A percentile compares a stretch with the other conserved stretches of the same genome.
phyloP scores from a whole-genome alignment of 1,140 invertebrate genomes.

The Venustaconcha ellipsiformis region DNA sequence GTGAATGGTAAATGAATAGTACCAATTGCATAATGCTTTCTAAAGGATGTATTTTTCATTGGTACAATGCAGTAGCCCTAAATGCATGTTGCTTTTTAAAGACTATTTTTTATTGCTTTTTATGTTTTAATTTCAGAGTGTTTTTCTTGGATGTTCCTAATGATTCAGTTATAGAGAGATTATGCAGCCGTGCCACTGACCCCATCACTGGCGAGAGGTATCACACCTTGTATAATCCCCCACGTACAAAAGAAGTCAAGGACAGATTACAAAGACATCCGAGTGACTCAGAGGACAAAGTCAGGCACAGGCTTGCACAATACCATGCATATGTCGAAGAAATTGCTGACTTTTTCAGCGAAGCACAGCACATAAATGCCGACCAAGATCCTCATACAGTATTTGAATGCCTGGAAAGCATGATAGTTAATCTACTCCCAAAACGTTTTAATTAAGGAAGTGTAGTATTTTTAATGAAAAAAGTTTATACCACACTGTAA shows the following conservation, averaged over 20 bases:
- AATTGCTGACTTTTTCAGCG: slow-evolving; percentile 62
- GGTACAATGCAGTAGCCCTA: no score
- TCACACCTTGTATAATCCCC: slow-evolving; percentile 68
- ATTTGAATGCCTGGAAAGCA: slow-evolving; percentile 69
- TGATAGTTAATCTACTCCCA: slow-evolving; percentile 66
- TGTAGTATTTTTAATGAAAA: no score
- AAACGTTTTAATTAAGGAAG: slow-evolving; percentile 36
- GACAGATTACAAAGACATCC: slow-evolving; percentile 56
- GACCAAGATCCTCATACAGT: slow-evolving; percentile 70
- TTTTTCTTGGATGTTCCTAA: slow-evolving; percentile 69
- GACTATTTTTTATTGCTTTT: no score
- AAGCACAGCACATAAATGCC: slow-evolving; percentile 66
- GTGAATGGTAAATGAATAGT: no score
- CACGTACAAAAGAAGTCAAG: slow-evolving; percentile 64
- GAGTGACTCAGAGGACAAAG: slow-evolving; percentile 54
- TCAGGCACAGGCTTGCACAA: slow-evolving; percentile 56
- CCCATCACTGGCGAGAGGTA: slow-evolving; percentile 68
- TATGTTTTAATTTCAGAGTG: slow-evolving; percentile 53
- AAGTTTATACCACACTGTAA: no score
- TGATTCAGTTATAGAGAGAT: slow-evolving; percentile 66
- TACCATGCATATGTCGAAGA: slow-evolving; percentile 64
- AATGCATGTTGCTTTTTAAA: no score
- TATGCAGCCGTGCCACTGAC: slow-evolving; percentile 64
- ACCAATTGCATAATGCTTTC: no score
- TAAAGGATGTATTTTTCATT: no score